Evolutionary conservation across 2,113 vertebrate genomes (phyloP).

Genomic region (Callipepla squamata): DNA sequence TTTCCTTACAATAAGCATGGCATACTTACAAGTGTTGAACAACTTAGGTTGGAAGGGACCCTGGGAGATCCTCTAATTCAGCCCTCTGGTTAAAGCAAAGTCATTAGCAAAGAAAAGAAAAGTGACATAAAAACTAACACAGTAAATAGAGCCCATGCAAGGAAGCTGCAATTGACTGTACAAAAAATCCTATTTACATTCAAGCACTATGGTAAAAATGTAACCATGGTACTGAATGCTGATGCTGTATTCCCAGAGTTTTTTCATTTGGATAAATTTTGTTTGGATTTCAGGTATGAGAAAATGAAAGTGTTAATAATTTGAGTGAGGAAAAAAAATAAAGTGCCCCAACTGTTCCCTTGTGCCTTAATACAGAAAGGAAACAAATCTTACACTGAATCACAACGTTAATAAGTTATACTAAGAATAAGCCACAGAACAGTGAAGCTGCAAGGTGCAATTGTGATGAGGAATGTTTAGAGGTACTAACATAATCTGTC

Average conservation of each 20-base stretch:
- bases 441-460: background rate
- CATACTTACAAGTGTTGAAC: background rate
- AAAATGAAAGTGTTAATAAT: background rate
- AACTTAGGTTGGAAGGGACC: background rate
- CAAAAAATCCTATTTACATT: background rate
- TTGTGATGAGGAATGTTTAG: accelerated
- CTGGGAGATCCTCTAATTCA: background rate
- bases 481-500: background rate
- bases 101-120: background rate
- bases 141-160: background rate
- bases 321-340: background rate
- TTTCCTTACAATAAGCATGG: background rate
- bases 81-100: background rate
- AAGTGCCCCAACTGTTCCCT: background rate
- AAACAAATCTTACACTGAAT: background rate
- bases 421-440: background rate
- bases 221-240: background rate
- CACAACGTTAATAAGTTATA: background rate
- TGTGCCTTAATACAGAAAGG: background rate
- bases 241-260: background rate
- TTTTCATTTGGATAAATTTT: background rate
- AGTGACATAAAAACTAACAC: background rate
- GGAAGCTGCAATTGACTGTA: background rate
- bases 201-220: background rate
- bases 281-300: background rate